Evolutionary conservation across 2,113 vertebrate genomes (phyloP), one percentile per base, ranked within the genome.

Genomic region (Urocynchramus pylzowi): DNA sequence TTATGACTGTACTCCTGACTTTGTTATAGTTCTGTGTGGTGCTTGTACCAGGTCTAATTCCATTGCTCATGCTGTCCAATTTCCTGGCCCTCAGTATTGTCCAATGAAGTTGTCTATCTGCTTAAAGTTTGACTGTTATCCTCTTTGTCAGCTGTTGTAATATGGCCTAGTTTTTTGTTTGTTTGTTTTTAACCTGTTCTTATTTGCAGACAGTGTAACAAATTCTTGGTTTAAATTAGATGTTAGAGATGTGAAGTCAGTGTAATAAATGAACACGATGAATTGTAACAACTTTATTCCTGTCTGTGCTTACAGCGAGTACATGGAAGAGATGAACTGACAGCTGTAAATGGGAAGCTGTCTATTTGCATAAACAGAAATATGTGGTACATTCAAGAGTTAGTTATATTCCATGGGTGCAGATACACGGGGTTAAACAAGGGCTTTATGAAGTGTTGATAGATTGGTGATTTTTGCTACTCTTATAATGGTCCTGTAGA

Each of bases 191-290:
- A 69, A 59, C 5, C 2, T 54, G 3, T 78, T 67, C 28, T 45
- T 78, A 37, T 37, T 69, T 65, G 11, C 33, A 67, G 54, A 22
- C 23, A 64, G 7, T 20, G 5, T 35, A 65, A 26, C 53, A 71
- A 67, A 52, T 61, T 24, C 5, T 42, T 68, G 3, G 22, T 76
- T 76, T 54, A 61, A 77, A 47, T 6, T 4, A 52, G 47, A 13
- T 4, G 0, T 70, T 73, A 28, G 16, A 74, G 47, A 10, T 1
- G 1, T 44, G 11, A 75, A 56, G 14, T 61, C 3, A 2, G 4
- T 61, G 21, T 57, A 28, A 16, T 71, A 76, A 57, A 26, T 28
- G 31, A 78, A 59, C 9, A 7, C 31, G 13, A n/a, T 73, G 37
- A 89, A 54, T n/a, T 71, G 2, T 50, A 81, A 57, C 30, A 70